These are phyloP conservation scores for Coptodon bakossiorum DNA, from an alignment of 2,113 vertebrate genomes.

Conservation along the genomic window DNA sequence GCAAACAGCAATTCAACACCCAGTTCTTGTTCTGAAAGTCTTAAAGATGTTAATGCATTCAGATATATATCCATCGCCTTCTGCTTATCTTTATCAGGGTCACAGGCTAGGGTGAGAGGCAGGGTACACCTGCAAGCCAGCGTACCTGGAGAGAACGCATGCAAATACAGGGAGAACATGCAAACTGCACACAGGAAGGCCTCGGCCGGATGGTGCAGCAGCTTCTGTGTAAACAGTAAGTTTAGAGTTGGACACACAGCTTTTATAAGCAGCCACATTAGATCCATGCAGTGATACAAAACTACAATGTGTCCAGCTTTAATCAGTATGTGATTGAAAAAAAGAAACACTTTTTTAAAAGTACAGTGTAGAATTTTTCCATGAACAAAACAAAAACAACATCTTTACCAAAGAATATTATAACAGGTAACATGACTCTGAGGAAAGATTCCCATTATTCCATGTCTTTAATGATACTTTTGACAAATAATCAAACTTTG, in stretches of 20 bases:
- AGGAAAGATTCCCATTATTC: not conserved
- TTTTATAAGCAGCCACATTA: rapidly evolving
- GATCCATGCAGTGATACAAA: not conserved
- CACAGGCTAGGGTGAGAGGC: not conserved
- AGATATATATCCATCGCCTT: not conserved
- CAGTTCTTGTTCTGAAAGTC: not conserved
- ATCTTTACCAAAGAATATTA: not conserved
- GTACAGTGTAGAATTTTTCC: not conserved
- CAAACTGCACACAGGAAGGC: not conserved
- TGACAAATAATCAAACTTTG: not conserved
- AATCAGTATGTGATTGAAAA: not conserved
- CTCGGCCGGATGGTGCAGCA: not conserved
- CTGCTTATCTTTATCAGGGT: not conserved
- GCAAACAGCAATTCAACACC: not conserved
- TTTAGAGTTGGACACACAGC: not conserved
- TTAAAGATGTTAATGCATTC: not conserved
- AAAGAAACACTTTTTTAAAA: not conserved
- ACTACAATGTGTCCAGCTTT: not conserved
- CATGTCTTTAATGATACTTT: not conserved
- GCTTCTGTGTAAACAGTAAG: not conserved
- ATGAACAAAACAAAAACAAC: not conserved
- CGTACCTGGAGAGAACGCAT: not conserved
- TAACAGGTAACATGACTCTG: not conserved
- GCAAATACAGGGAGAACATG: not conserved
- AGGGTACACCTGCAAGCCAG: not conserved